These are phyloP conservation scores for Cylloceria caligata DNA, from an alignment of 2,888 invertebrate species.

Conservation along the genomic window DNA sequence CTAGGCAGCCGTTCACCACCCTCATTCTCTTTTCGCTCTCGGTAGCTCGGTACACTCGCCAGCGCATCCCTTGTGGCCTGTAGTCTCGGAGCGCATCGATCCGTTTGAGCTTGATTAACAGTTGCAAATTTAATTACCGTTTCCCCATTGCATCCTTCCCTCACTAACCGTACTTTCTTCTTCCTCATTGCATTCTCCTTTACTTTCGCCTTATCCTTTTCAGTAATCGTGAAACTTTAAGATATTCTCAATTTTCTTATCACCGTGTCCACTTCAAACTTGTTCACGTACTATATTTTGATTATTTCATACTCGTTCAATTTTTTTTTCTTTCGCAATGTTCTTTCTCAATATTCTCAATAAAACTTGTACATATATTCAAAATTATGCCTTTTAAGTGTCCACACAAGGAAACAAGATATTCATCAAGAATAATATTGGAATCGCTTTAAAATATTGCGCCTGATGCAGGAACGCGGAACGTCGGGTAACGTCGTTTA, in stretches of 20 bases:
- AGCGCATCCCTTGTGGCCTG: conserved; percentile 31
- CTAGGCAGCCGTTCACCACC: conserved; percentile 2
- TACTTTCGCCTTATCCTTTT: background rate
- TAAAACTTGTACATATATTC: too few relatives aligned
- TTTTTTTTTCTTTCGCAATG: background rate
- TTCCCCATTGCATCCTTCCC: conserved; percentile 61
- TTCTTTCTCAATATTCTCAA: background rate
- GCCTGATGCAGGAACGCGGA: too few relatives aligned
- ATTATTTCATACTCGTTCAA: background rate
- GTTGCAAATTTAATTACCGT: conserved; percentile 78
- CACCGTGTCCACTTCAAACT: background rate
- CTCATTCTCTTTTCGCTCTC: conserved; percentile 41
- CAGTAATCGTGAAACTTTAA: conserved; percentile 16
- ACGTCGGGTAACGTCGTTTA: too few relatives aligned
- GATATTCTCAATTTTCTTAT: conserved; percentile 2
- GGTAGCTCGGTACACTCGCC: conserved; percentile 32
- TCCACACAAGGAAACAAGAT: too few relatives aligned
- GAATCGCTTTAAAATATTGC: too few relatives aligned
- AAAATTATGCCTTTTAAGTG: too few relatives aligned
- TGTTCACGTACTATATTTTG: background rate
- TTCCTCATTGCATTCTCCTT: conserved; percentile 31
- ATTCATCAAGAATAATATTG: too few relatives aligned
- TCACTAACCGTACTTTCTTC: conserved; percentile 40
- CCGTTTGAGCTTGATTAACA: conserved; percentile 75
- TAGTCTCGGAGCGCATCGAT: conserved; percentile 71